These are phyloP conservation scores for Epinephelus awoara DNA, from an alignment of 2,797 vertebrate genomes.

Conservation along the genomic window DNA sequence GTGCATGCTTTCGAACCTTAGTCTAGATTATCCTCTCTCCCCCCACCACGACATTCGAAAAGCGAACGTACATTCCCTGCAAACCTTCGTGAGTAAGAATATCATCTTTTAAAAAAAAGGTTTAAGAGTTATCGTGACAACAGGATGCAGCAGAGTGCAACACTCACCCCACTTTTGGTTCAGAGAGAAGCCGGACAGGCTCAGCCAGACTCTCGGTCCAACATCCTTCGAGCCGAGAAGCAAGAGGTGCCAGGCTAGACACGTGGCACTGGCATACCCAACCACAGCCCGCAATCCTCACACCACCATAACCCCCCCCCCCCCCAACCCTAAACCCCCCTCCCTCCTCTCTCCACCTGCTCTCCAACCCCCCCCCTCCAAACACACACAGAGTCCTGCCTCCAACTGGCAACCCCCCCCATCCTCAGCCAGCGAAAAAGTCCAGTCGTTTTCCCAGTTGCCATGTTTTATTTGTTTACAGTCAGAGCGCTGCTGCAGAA, in stretches of 20 bases:
- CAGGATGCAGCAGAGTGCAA: slow-evolving; percentile 73
- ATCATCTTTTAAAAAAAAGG: slow-evolving; percentile 26
- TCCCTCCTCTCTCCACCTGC: slow-evolving; percentile 73
- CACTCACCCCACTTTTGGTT: slow-evolving; percentile 86
- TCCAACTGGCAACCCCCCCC: slow-evolving; percentile 55
- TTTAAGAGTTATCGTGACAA: slow-evolving; percentile 62
- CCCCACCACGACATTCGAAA: slow-evolving; percentile 51
- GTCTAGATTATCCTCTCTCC: slow-evolving; percentile 58
- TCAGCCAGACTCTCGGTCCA: slow-evolving; percentile 81
- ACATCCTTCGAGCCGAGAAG: slow-evolving; percentile 83
- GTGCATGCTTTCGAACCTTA: slow-evolving; percentile 64
- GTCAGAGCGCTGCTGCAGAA: slow-evolving; percentile 41
- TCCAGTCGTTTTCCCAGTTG: slow-evolving; percentile 76
- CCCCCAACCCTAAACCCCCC: slow-evolving; percentile 53
- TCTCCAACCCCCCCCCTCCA: slow-evolving; percentile 45
- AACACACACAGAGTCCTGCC: slow-evolving; percentile 71
- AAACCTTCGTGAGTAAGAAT: slow-evolving; percentile 45
- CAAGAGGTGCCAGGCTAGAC: slow-evolving; percentile 84
- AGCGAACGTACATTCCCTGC: slow-evolving; percentile 50
- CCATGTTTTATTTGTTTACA: slow-evolving; percentile 73
- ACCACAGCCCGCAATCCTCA: slow-evolving; percentile 88
- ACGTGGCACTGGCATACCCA: slow-evolving; percentile 88
- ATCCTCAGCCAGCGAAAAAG: slow-evolving; percentile 73
- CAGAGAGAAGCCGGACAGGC: slow-evolving; percentile 80
- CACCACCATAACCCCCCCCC: slow-evolving; percentile 79